phyloP scores from a whole-genome alignment of 2,888 invertebrate genomes.

The Geotrupes spiniger region DNA sequence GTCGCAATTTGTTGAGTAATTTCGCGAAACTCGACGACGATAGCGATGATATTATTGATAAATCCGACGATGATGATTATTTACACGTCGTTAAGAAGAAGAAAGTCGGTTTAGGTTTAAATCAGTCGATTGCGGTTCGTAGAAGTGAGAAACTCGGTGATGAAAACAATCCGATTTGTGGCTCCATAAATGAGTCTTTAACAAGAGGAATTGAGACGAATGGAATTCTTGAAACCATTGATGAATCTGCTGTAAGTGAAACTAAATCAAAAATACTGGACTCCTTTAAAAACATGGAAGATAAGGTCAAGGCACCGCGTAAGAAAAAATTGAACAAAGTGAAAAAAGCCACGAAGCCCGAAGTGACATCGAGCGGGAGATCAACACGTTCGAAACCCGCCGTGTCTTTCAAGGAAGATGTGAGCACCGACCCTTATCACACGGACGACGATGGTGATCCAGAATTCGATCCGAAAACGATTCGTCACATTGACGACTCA shows the following conservation, averaged over 20 bases:
- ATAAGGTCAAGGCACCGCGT: neutral
- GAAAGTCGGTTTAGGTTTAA: conserved; percentile 25
- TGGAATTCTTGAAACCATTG: neutral
- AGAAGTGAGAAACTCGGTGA: neutral
- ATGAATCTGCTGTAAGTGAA: too few relatives aligned
- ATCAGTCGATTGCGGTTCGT: neutral
- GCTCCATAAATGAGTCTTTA: too few relatives aligned
- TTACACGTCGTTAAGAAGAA: conserved; percentile 39
- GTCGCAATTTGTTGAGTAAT: conserved; percentile 23
- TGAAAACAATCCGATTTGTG: too few relatives aligned
- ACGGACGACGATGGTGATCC: neutral
- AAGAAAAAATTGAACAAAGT: neutral
- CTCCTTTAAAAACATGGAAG: too few relatives aligned
- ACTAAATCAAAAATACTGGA: too few relatives aligned
- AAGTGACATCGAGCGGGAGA: too few relatives aligned
- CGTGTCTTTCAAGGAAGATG: too few relatives aligned
- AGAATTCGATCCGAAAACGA: too few relatives aligned
- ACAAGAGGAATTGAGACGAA: neutral
- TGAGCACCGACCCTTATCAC: too few relatives aligned
- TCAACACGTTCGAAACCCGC: too few relatives aligned
- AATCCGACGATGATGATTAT: conserved; percentile 44
- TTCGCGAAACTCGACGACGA: conserved; percentile 48
- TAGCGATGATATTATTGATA: conserved; percentile 65
- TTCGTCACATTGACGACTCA: too few relatives aligned
- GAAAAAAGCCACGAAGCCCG: too few relatives aligned